These are phyloP conservation scores for Pomacea canaliculata DNA, from an alignment of 2,888 invertebrate species.

Conservation along the genomic window DNA sequence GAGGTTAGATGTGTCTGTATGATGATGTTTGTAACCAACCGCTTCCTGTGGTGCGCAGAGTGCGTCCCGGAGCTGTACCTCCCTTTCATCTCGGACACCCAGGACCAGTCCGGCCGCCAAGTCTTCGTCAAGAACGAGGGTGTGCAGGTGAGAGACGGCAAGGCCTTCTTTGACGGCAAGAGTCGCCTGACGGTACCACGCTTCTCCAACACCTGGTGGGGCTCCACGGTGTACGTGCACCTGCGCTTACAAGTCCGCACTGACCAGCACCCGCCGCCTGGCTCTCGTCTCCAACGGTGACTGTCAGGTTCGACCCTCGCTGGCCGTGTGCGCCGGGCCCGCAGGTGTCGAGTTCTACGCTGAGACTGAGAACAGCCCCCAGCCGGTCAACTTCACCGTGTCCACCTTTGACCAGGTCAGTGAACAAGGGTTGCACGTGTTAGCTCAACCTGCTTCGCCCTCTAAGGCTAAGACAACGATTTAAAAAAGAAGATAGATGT, in stretches of 20 bases:
- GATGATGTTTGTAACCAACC: too few relatives aligned
- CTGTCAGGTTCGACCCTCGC: conserved; percentile 43
- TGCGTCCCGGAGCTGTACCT: conserved; percentile 48
- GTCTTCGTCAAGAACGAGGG: conserved; percentile 41
- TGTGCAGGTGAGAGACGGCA: conserved; percentile 43
- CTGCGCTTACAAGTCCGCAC: conserved; percentile 42
- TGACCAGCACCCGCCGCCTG: conserved; percentile 14
- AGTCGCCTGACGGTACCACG: conserved; percentile 44
- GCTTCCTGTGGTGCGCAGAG: conserved; percentile 24
- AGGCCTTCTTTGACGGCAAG: conserved; percentile 49
- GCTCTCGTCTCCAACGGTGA: conserved; percentile 52
- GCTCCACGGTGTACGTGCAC: conserved; percentile 44
- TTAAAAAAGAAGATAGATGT: too few relatives aligned
- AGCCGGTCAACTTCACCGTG: conserved; percentile 32
- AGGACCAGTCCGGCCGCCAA: conserved; percentile 41
- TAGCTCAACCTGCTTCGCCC: too few relatives aligned
- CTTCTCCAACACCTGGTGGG: conserved; percentile 48
- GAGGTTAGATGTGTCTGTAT: too few relatives aligned
- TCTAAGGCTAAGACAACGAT: too few relatives aligned
- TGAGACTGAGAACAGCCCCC: conserved; percentile 31
- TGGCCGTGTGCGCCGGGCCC: conserved; percentile 28
- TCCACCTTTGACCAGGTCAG: conserved; percentile 5
- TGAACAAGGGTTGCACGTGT: background rate
- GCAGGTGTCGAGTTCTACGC: conserved; percentile 42
- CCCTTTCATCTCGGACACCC: conserved; percentile 39